Evolutionary conservation across 2,888 invertebrate genomes (phyloP).

Genomic region (Tridacna crocea): DNA sequence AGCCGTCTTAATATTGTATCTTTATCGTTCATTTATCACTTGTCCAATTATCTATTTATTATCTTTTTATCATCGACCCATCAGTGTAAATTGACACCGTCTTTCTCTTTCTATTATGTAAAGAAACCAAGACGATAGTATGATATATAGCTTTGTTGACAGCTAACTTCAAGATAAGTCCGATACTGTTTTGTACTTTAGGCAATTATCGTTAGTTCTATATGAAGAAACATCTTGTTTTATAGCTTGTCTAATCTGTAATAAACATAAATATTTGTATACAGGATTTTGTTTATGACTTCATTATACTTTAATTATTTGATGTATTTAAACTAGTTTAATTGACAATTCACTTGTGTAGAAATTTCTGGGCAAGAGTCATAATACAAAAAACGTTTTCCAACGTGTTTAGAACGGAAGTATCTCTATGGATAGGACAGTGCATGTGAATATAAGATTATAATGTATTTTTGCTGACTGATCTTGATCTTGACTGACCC

Average conservation of each 20-base stretch:
- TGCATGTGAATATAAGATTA: too few species aligned
- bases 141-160: constrained; percentile 18
- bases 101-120: constrained; percentile 10
- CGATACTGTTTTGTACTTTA: constrained; percentile 16
- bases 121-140: background rate
- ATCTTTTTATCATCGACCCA: constrained; percentile 45
- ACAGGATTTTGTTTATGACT: constrained; percentile 2
- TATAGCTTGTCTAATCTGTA: constrained; percentile 16
- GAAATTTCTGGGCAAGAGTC: too few species aligned
- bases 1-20: constrained; percentile 9
- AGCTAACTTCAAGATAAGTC: constrained; percentile 11
- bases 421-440: too few species aligned
- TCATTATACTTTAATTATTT: background rate
- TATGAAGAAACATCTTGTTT: constrained; percentile 9
- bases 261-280: constrained; percentile 22
- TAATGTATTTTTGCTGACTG: too few species aligned
- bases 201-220: constrained; percentile 53
- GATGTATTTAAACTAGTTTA: background rate
- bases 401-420: too few species aligned
- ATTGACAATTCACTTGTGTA: too few species aligned
- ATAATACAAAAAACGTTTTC: too few species aligned
- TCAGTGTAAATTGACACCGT: constrained; percentile 26
- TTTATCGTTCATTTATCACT: constrained; percentile 47
- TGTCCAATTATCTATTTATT: constrained; percentile 60
- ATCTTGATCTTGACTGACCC: too few species aligned